A percentile compares a stretch with the other conserved stretches of the same genome.
Conservation (phyloP, 2,888 invertebrate genomes). For the Drosophila mimica region DNA sequence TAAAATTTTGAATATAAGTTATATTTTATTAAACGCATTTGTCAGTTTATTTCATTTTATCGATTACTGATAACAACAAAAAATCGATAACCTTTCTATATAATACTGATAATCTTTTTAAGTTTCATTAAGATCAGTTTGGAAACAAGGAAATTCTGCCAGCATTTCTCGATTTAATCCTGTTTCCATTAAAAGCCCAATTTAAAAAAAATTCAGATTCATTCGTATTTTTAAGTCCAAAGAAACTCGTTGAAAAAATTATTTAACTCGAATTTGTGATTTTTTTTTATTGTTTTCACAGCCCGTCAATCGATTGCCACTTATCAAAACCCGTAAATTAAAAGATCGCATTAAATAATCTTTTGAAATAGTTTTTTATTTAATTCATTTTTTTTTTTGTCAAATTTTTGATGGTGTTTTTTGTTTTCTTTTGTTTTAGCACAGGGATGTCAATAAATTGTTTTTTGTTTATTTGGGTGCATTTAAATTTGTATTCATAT, state of each 20-base stretch:
- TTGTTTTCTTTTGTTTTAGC: conserved; percentile 63
- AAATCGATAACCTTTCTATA: not conserved
- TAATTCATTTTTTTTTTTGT: conserved; percentile 27
- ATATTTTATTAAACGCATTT: no score
- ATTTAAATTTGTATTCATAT: conserved; percentile 34
- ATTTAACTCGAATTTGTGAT: not conserved
- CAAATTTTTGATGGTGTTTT: conserved; percentile 15
- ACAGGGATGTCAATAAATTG: conserved; percentile 70
- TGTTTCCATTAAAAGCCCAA: not conserved
- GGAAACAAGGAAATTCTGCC: not conserved
- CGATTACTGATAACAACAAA: not conserved
- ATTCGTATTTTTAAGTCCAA: not conserved
- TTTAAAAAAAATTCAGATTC: not conserved
- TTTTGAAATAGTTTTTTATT: conserved; percentile 58
- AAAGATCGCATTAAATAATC: conserved; percentile 18
- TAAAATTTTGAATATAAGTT: no score
- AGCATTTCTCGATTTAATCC: not conserved
- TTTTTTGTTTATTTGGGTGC: conserved; percentile 53
- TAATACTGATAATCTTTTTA: not conserved
- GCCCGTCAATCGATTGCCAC: not conserved
- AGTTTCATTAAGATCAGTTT: not conserved
- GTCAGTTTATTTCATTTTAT: no score
- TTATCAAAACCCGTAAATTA: conserved; percentile 8
- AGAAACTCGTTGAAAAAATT: not conserved
- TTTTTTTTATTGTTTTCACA: not conserved